phyloP scores from a whole-genome alignment of 2,113 vertebrate genomes.

The Atlantisia rogersi region DNA sequence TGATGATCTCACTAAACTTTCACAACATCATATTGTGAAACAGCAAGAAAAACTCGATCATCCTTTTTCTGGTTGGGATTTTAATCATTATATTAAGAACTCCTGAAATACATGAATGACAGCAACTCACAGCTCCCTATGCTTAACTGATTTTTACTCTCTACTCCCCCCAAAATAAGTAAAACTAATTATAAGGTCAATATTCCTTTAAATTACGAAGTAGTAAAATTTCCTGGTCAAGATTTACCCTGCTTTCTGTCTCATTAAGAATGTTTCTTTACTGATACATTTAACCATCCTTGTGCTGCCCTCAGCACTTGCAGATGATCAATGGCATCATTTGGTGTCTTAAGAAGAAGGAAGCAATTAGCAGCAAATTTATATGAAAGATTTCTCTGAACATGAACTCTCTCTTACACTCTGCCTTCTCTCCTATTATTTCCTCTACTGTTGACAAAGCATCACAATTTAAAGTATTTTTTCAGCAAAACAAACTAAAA shows the following conservation, averaged over 20 bases:
- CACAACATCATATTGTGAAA: neutral
- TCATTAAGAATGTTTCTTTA: conserved; percentile 67
- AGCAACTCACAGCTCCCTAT: neutral
- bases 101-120: neutral
- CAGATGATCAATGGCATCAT: conserved; percentile 63
- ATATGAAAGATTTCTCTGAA: conserved; percentile 58
- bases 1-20: neutral
- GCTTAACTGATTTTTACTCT: neutral
- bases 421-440: conserved; percentile 37
- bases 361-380: conserved; percentile 68
- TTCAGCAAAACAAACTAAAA: conserved; percentile 2
- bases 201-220: conserved; percentile 49
- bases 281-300: conserved; percentile 56
- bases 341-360: conserved; percentile 61
- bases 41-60: neutral
- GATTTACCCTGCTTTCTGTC: conserved; percentile 36
- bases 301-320: conserved; percentile 55
- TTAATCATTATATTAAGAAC: neutral
- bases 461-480: neutral
- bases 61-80: neutral
- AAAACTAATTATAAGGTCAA: neutral
- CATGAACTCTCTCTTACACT: neutral
- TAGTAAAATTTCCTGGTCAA: conserved; percentile 34
- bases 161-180: neutral
- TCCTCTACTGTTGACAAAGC: neutral